A percentile compares a stretch with the other conserved stretches of the same genome.
phyloP scores from a whole-genome alignment of 2,888 invertebrate genomes.

The Hypena proboscidalis region DNA sequence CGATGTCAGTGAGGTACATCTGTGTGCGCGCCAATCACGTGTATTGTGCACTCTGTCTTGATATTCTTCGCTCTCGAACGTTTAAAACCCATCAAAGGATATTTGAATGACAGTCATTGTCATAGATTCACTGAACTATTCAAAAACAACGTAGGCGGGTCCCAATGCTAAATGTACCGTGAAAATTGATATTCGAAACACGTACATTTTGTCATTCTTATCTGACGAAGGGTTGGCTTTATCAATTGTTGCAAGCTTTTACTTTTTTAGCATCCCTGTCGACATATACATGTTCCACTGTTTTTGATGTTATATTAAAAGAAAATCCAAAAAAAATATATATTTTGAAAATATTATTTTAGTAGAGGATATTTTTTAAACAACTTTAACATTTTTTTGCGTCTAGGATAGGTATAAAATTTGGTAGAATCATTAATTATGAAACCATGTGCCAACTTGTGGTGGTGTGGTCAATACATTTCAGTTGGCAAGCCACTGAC shows the following conservation, averaged over 20 bases:
- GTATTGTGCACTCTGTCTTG: slow-evolving; percentile 42
- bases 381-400: no score
- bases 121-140: slow-evolving; percentile 8
- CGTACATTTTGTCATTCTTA: slow-evolving; percentile 26
- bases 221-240: slow-evolving; percentile 28
- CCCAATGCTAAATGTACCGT: slow-evolving; percentile 24
- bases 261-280: no score
- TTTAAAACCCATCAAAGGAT: slow-evolving; percentile 5
- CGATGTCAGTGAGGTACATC: slow-evolving; percentile 52
- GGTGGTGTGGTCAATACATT: slow-evolving; percentile 54
- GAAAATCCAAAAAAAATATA: no score
- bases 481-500: slow-evolving; percentile 63
- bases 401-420: no score
- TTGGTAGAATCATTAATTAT: no score
- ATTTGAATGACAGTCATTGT: slow-evolving; percentile 3
- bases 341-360: no score
- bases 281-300: no score
- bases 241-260: slow-evolving; percentile 32
- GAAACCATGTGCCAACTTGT: no score
- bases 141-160: slow-evolving; percentile 5
- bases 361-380: no score
- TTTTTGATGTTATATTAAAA: no score
- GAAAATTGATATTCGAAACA: slow-evolving; percentile 32
- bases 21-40: slow-evolving; percentile 66
- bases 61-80: slow-evolving; percentile 23